Conservation (phyloP, 2,888 invertebrate species). For the Bhutanitis thaidina region DNA sequence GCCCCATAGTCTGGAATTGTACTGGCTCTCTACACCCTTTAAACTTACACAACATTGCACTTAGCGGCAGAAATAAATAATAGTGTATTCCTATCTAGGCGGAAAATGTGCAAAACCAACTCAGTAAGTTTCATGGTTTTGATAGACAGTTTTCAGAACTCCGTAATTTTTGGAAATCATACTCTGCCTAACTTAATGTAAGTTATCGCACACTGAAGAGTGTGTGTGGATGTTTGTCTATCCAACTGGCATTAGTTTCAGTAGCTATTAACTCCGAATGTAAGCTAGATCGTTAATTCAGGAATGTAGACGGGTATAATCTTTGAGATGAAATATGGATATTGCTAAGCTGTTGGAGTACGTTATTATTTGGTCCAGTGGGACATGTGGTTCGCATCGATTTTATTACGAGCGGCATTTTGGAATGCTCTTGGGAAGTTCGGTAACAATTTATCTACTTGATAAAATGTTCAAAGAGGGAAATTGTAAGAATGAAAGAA, state of each 20-base stretch:
- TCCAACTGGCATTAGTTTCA: too few relatives aligned
- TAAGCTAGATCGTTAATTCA: slow-evolving; percentile 10
- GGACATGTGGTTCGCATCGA: slow-evolving; percentile 26
- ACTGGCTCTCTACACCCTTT: too few relatives aligned
- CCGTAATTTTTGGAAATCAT: background rate
- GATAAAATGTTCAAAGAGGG: too few relatives aligned
- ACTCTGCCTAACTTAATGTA: background rate
- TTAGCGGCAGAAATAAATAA: too few relatives aligned
- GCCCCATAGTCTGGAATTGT: too few relatives aligned
- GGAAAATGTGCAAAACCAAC: too few relatives aligned
- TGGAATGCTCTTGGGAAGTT: slow-evolving; percentile 11
- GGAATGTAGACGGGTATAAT: slow-evolving; percentile 11
- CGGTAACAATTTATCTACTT: background rate
- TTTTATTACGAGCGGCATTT: slow-evolving; percentile 17
- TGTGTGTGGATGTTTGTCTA: too few relatives aligned
- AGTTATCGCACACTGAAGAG: background rate
- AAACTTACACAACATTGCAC: too few relatives aligned
- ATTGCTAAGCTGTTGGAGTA: slow-evolving; percentile 9
- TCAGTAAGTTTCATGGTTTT: too few relatives aligned
- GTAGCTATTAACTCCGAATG: background rate
- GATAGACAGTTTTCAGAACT: too few relatives aligned
- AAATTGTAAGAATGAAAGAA: too few relatives aligned
- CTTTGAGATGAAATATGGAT: slow-evolving; percentile 15
- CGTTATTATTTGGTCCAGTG: slow-evolving; percentile 23
- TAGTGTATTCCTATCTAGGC: too few relatives aligned